Base-by-base conservation (phyloP, 1,140 invertebrate genomes). In the Triops cancriformis region DNA sequence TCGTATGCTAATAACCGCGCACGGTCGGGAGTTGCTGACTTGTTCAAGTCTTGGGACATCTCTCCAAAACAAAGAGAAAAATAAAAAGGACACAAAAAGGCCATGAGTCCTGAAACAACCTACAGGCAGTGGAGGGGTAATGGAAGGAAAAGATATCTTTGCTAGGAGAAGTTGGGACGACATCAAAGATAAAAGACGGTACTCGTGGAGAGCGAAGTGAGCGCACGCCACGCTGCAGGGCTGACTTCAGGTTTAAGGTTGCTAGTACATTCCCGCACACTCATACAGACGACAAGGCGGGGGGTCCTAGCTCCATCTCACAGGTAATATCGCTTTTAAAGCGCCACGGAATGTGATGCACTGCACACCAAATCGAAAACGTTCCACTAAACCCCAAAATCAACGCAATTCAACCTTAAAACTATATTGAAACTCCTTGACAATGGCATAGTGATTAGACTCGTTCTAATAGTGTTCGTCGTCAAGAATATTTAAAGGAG, bases 151-250 rank as follows among this genome's bases (percentile, higher is more conserved):
- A 23, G 51, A n/a, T 64, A 64, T 64, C 51, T 64, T 10, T 18
- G 14, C 51, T 64, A 4, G 31, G 31, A 64, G 23, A 23, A 64
- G 51, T 23, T 64, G n/a, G 31, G 51, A 64, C 51, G 51, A 64
- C 51, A 64, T 64, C 51, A 64, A 64, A 64, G 51, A 64, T 64
- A 64, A 64, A 64, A 64, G 51, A 64, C 51, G 51, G 51, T 64
- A 64, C 51, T 64, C 51, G 23, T 23, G 51, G 51, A 23, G 5
- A 64, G 10, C 51, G 18, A 64, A 64, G 51, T 23, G 51, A 64
- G 51, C 51, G 51, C 51, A 64, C 51, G 51, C 51, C 51, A 64
- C 51, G 51, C 51, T 64, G 4, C 51, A 64, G 51, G 51, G 51
- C 51, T 64, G 51, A 64, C 51, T 64, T 64, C 14, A 64, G 51